These are phyloP conservation scores for Brachyalestes nurse DNA, from an alignment of 2,797 vertebrate species.

Conservation along the genomic window DNA sequence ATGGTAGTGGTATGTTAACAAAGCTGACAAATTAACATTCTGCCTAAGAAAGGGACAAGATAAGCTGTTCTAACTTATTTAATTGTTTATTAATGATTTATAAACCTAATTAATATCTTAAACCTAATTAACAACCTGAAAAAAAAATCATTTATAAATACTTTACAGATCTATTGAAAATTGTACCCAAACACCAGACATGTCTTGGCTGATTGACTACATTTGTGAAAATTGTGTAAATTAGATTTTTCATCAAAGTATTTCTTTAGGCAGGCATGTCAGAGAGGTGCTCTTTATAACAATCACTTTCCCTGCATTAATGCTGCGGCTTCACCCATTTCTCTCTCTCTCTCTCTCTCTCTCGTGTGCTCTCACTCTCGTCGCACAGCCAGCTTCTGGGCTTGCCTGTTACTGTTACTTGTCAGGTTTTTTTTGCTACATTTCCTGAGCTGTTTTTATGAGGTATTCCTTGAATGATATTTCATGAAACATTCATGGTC, in stretches of 20 bases:
- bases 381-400: neutral
- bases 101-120: no score
- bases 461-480: neutral
- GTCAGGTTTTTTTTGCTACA: neutral
- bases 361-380: neutral
- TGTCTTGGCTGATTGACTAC: neutral
- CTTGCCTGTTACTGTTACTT: constrained; percentile 14
- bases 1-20: no score
- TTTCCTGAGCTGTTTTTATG: constrained; percentile 7
- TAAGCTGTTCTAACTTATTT: no score
- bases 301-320: neutral
- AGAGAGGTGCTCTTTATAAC: neutral
- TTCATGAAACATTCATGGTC: constrained; percentile 20
- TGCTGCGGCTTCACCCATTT: neutral
- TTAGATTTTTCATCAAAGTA: neutral
- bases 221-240: neutral
- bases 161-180: no score
- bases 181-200: no score
- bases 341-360: neutral
- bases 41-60: no score
- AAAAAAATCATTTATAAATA: no score
- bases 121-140: no score
- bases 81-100: no score
- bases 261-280: constrained; percentile 3
- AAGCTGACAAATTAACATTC: no score